Evolutionary conservation across 1,140 invertebrate genomes (phyloP).

Genomic region (Pantala flavescens): DNA sequence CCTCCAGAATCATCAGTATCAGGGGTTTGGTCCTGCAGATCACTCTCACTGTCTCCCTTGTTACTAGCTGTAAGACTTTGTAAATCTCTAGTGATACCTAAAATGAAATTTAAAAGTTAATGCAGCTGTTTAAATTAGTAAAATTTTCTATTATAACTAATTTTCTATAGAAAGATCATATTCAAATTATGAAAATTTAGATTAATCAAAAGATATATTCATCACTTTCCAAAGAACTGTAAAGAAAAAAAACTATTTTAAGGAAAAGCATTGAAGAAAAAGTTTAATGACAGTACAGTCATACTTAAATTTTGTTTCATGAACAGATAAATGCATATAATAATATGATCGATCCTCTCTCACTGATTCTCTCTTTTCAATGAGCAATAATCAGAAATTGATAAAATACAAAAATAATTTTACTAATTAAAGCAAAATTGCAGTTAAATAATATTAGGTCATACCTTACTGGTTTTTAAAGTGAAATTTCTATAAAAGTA

Average conservation of each 20-base stretch:
- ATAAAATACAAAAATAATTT: no score
- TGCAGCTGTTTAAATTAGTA: not conserved
- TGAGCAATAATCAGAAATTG: not conserved
- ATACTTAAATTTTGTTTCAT: not conserved
- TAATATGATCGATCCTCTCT: not conserved
- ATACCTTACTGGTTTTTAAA: constrained; percentile 15
- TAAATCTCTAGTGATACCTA: constrained; percentile 40
- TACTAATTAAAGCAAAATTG: not conserved
- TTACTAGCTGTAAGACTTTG: constrained; percentile 38
- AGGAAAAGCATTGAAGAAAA: no score
- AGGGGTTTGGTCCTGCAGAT: constrained; percentile 48
- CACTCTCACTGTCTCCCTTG: constrained; percentile 46
- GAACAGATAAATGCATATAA: not conserved
- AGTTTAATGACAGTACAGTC: no score
- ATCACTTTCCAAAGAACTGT: no score
- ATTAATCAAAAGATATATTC: no score
- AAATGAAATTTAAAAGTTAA: not conserved
- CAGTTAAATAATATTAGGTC: not conserved
- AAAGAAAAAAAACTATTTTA: no score
- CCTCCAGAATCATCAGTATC: constrained; percentile 53
- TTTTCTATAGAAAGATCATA: no score
- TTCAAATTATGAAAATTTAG: no score
- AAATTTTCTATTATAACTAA: not conserved
- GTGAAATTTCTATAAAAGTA: constrained; percentile 20
- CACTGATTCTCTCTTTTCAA: not conserved